Conservation (phyloP, 2,888 invertebrate species). For the Plebejus melissa region DNA sequence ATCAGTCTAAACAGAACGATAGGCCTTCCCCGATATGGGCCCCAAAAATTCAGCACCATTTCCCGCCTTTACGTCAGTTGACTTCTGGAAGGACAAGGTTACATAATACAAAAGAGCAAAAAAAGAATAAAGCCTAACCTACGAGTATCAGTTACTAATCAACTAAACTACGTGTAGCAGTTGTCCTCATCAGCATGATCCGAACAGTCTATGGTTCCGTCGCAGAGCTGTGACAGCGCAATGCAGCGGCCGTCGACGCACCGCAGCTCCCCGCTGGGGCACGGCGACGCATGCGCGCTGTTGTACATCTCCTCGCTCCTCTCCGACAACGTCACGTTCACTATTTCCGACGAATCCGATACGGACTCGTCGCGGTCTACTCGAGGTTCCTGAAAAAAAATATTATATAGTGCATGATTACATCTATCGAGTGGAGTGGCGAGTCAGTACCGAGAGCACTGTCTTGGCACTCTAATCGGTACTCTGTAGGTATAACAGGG, state of each 20-base stretch:
- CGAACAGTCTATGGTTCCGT: conserved; percentile 79
- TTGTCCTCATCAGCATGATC: conserved; percentile 83
- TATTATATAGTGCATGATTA: too few relatives aligned
- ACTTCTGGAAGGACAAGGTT: neutral
- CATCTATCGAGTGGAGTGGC: too few relatives aligned
- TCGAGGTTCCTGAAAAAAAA: conserved; percentile 47
- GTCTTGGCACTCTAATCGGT: too few relatives aligned
- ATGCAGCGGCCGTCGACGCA: conserved; percentile 83
- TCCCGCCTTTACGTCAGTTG: neutral
- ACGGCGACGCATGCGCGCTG: conserved; percentile 69
- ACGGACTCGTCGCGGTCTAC: conserved; percentile 41
- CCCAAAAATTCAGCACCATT: neutral
- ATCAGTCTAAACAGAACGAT: neutral
- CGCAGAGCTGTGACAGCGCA: conserved; percentile 81
- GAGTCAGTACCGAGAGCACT: too few relatives aligned
- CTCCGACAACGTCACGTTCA: conserved; percentile 43
- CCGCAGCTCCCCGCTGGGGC: conserved; percentile 76
- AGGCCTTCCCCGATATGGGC: neutral
- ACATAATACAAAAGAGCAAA: neutral
- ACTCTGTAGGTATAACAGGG: too few relatives aligned
- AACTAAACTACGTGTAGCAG: conserved; percentile 71
- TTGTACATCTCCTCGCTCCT: conserved; percentile 41
- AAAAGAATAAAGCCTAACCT: neutral
- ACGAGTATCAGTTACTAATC: neutral
- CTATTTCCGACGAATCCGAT: conserved; percentile 43